Evolutionary conservation across 2,797 vertebrate genomes (phyloP), one percentile per base, ranked within the genome.

Genomic region (Lepilemur septentrionalis): DNA sequence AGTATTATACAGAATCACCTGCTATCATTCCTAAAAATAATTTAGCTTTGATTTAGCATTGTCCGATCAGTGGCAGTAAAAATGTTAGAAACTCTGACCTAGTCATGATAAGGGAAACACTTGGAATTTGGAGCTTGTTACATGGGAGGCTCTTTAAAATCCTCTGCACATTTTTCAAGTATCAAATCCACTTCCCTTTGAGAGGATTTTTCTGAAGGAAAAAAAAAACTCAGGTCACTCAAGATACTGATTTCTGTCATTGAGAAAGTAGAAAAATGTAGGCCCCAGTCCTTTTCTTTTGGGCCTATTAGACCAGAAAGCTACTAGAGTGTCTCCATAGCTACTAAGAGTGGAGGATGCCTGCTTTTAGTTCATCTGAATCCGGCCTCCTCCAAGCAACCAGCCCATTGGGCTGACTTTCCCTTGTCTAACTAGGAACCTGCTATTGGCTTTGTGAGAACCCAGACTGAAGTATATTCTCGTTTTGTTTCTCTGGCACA

Each of bases 401-500:
- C 38, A 17, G 65, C 69, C 67, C 5, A 0, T 4, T 10, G 61
- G 87, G 41, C 94, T 92, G 67, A 35, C 70, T 93, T 84, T 59
- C 92, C 82, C 80, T 1, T 5, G 28, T 96, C 93, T 92, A 55
- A 67, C 78, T 70, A 72, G 38, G 59, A 97, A 15, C 61, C 38
- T 78, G 23, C 46, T 30, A 0, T 94, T n/a, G 52, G n/a, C 63
- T 91, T 83, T 94, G n/a, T 43, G 82, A 61, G 0, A 43, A 85
- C 84, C 95, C 41, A 35, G 46, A 94, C 96, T 98, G 35, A 95
- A 79, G 38, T 88, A 4, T 46, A 25, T 96, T 96, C 86, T 93
- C 35, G 81, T 89, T 97, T 96, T 96, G 95, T 79, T 97, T 97
- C 89, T 97, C 59, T 48, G 76, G 86, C 89, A 97, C 97, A 99